These are phyloP conservation scores for Andrena cerasifolii DNA, from an alignment of 1,140 invertebrate species.

Conservation along the genomic window DNA sequence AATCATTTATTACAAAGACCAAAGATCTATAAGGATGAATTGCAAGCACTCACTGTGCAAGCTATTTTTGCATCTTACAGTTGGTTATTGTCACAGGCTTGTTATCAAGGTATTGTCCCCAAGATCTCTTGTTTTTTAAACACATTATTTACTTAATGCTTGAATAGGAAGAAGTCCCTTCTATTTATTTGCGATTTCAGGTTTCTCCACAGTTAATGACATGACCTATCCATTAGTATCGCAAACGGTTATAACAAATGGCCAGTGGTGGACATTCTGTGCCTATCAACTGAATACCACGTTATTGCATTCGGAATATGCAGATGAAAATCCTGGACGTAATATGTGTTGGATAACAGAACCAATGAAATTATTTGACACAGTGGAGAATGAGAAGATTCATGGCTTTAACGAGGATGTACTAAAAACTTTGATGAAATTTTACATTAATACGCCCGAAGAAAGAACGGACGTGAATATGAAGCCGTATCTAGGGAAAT, in stretches of 20 bases:
- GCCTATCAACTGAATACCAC: constrained; percentile 95
- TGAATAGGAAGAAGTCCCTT: not conserved
- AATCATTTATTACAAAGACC: constrained; percentile 82
- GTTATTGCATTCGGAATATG: constrained; percentile 84
- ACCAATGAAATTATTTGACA: constrained; percentile 89
- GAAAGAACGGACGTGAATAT: constrained; percentile 85
- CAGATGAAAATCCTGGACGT: constrained; percentile 85
- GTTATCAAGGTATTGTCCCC: constrained; percentile 87
- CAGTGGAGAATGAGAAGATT: constrained; percentile 87
- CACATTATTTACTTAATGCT: constrained; percentile 66
- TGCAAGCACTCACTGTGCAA: constrained; percentile 87
- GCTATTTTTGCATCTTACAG: constrained; percentile 90
- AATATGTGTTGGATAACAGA: constrained; percentile 93
- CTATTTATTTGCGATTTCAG: constrained; percentile 73
- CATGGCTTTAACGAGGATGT: constrained; percentile 92
- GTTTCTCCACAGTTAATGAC: constrained; percentile 94
- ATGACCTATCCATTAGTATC: constrained; percentile 93
- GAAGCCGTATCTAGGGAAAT: constrained; percentile 87
- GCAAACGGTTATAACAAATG: constrained; percentile 93
- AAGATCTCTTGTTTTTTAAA: not conserved
- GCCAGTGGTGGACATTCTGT: constrained; percentile 91
- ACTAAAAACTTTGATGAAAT: constrained; percentile 88
- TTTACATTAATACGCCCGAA: constrained; percentile 88
- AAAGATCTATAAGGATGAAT: constrained; percentile 79
- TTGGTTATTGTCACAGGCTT: constrained; percentile 91